Evolutionary conservation across 1,140 invertebrate species (phyloP), one percentile per base, ranked within the genome.

Genomic region (Drosophila ficusphila): DNA sequence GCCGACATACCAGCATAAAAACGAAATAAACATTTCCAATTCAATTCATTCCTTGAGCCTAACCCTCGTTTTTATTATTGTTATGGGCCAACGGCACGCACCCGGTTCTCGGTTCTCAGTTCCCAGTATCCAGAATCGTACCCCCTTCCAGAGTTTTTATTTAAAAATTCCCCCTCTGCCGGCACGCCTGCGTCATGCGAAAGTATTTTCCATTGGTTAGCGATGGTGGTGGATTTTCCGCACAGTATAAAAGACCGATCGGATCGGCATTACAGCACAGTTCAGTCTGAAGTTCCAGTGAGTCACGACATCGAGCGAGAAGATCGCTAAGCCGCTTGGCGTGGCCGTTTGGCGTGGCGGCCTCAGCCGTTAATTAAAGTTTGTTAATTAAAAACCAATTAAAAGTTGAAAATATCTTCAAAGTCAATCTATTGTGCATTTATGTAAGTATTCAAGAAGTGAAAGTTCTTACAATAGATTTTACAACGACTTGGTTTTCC

Each of bases 181-280:
- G 81, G 72, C 82, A 88, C 81, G 81, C 81, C 81, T 85, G 81
- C 81, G 81, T 86, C 81, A 86, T 86, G 82, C 82, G 73, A 86
- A 86, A 88, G 70, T 82, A 88, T 88, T 88, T 88, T 75, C 42
- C 74, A 71, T 16, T 62, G 57, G 65, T 62, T 62, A 33, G 18
- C 14, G 54, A 11, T 68, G 74, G 82, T 88, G 82, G 82, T 76
- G 78, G 83, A 47, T 88, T 69, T 58, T 21, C 3, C 6, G 14
- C 29, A 5, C 5, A n/a, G 51, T 89, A 89, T 89, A 88, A 88
- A 88, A 89, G 41, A 39, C 33, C 23, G 19, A 8, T 53, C 23
- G 14, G 51, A 81, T 88, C 82, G 23, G 25, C 57, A 60, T 38
- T 46, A 2, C 60, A 31, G 47, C 65, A 78, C 83, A 88, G 77